phyloP scores from a whole-genome alignment of 1,140 invertebrate genomes.

The Drosophila ironensis region DNA sequence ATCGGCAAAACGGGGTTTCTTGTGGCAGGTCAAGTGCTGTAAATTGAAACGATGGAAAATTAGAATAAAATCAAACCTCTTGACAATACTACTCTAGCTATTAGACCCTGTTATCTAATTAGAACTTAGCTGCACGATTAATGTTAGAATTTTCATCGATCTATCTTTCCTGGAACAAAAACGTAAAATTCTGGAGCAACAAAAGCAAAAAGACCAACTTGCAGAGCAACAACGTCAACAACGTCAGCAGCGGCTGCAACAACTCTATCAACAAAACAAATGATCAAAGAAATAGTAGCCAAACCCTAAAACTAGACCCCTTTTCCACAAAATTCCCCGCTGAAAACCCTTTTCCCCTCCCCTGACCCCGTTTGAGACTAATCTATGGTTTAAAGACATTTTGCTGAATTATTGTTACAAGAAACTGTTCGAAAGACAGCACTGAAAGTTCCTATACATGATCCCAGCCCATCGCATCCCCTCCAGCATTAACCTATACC shows the following conservation, averaged over 20 bases:
- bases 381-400: conserved; percentile 51
- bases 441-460: conserved; percentile 52
- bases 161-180: conserved; percentile 91
- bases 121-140: conserved; percentile 82
- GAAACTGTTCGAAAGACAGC: conserved; percentile 54
- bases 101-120: conserved; percentile 45
- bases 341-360: conserved; percentile 11
- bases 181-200: conserved; percentile 85
- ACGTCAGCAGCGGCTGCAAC: conserved; percentile 71
- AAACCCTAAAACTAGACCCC: conserved; percentile 36
- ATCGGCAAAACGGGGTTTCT: conserved; percentile 5
- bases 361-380: conserved; percentile 24
- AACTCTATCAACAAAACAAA: conserved; percentile 75
- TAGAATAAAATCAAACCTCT: conserved; percentile 17
- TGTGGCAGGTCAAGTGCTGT: conserved; percentile 42
- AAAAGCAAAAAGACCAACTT: conserved; percentile 82
- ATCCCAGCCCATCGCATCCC: background rate
- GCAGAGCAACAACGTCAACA: conserved; percentile 78
- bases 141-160: conserved; percentile 88
- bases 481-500: conserved; percentile 26
- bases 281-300: conserved; percentile 48
- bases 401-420: conserved; percentile 50
- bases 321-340: background rate
- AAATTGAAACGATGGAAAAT: conserved; percentile 1
- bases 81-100: conserved; percentile 36